phyloP scores from a whole-genome alignment of 2,113 vertebrate species.

The Gasterosteus nipponicus region DNA sequence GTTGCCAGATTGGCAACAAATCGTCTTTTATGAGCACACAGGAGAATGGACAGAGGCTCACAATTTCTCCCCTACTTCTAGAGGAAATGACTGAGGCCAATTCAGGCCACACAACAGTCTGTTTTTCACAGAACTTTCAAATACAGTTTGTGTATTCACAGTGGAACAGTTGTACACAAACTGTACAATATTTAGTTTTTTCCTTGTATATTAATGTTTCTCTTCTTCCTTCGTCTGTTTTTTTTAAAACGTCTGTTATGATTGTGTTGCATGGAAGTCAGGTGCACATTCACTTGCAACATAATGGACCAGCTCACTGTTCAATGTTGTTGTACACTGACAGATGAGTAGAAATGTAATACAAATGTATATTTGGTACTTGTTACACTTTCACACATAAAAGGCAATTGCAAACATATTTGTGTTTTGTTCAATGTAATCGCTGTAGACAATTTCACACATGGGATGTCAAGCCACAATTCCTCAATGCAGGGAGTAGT shows the following conservation, averaged over 20 bases:
- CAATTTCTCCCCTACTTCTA: conserved; percentile 39
- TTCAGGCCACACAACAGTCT: conserved; percentile 11
- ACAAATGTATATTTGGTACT: not conserved
- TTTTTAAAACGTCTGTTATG: not conserved
- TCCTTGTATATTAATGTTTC: not conserved
- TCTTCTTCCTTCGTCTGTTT: not conserved
- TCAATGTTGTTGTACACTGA: not conserved
- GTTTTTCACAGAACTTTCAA: conserved; percentile 49
- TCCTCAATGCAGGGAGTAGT: not conserved
- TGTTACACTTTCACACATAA: conserved; percentile 1
- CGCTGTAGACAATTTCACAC: conserved; percentile 71
- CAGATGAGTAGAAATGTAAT: not conserved
- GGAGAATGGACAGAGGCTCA: conserved; percentile 43
- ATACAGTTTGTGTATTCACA: not conserved
- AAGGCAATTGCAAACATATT: conserved; percentile 18
- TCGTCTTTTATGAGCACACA: conserved; percentile 71
- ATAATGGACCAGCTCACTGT: not conserved
- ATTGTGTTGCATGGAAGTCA: not conserved
- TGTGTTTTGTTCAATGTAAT: conserved; percentile 57
- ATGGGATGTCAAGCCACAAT: conserved; percentile 61
- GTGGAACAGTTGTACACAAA: conserved; percentile 14
- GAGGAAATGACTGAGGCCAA: conserved; percentile 39
- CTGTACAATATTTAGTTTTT: not conserved
- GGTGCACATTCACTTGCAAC: not conserved
- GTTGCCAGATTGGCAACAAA: conserved; percentile 70